Conservation (phyloP, 2,888 invertebrate genomes). For the Andricus curvator region DNA sequence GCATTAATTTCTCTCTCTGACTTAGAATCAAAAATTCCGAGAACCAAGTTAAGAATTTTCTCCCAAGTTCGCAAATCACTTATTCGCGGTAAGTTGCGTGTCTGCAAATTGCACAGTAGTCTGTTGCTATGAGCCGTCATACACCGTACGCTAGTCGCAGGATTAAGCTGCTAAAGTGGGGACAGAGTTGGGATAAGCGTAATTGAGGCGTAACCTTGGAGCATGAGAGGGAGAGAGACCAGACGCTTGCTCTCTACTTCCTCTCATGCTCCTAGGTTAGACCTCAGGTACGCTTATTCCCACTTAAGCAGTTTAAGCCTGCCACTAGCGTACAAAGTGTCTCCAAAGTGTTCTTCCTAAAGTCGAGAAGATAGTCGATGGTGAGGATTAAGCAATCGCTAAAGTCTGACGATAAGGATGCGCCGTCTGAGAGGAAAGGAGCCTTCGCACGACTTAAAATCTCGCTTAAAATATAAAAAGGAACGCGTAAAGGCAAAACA, state of each 20-base stretch:
- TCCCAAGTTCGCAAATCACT: not conserved
- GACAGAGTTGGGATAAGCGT: no score
- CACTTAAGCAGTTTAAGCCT: no score
- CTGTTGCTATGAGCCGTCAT: no score
- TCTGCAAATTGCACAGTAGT: not conserved
- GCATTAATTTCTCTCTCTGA: not conserved
- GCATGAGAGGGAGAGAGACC: no score
- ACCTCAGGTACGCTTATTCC: no score
- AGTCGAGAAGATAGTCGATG: slow-evolving; percentile 8
- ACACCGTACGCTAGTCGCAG: no score
- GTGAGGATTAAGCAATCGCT: slow-evolving; percentile 16
- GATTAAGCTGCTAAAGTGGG: no score
- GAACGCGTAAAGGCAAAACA: slow-evolving; percentile 62
- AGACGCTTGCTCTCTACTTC: no score
- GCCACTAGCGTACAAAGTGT: no score
- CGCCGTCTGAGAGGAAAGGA: slow-evolving; percentile 10
- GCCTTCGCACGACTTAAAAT: slow-evolving; percentile 47
- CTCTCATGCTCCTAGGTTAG: no score
- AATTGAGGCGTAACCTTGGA: no score
- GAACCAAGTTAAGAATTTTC: not conserved
- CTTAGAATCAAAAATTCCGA: not conserved
- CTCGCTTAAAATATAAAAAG: slow-evolving; percentile 54
- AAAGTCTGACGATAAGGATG: slow-evolving; percentile 21
- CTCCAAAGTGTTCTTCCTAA: not conserved
- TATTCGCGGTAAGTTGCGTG: not conserved